phyloP scores from a whole-genome alignment of 2,113 vertebrate genomes.

The Varanus salvator region DNA sequence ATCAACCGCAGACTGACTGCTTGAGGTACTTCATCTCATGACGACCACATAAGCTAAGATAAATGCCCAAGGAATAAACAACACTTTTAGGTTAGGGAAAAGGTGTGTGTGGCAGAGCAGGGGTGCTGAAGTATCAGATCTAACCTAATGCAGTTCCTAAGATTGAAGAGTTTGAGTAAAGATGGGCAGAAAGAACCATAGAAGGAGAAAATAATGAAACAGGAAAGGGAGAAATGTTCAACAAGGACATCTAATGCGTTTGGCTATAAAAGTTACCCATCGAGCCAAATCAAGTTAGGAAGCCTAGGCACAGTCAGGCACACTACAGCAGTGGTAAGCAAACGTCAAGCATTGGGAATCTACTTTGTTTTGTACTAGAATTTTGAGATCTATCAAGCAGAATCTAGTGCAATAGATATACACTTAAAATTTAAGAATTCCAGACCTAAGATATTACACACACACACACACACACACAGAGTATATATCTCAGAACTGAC shows the following conservation, averaged over 20 bases:
- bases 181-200: neutral
- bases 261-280: neutral
- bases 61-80: constrained; percentile 85
- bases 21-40: constrained; percentile 88
- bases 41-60: constrained; percentile 86
- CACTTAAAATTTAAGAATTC: too few species aligned
- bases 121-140: constrained; percentile 3
- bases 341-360: too few species aligned
- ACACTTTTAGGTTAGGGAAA: constrained; percentile 76
- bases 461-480: too few species aligned
- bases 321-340: neutral
- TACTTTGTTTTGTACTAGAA: too few species aligned
- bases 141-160: constrained; percentile 38
- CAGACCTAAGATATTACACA: too few species aligned
- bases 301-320: neutral
- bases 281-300: constrained; percentile 15
- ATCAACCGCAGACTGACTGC: constrained; percentile 85
- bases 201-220: neutral
- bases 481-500: too few species aligned
- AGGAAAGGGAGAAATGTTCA: neutral
- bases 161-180: constrained; percentile 58
- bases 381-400: too few species aligned
- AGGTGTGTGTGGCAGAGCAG: neutral
- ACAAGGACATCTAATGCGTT: rapidly evolving
- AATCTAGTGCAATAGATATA: too few species aligned